A percentile compares a stretch with the other conserved stretches of the same genome.
Evolutionary conservation across 1,140 invertebrate genomes (phyloP).

Genomic region (Temnothorax nylanderi): DNA sequence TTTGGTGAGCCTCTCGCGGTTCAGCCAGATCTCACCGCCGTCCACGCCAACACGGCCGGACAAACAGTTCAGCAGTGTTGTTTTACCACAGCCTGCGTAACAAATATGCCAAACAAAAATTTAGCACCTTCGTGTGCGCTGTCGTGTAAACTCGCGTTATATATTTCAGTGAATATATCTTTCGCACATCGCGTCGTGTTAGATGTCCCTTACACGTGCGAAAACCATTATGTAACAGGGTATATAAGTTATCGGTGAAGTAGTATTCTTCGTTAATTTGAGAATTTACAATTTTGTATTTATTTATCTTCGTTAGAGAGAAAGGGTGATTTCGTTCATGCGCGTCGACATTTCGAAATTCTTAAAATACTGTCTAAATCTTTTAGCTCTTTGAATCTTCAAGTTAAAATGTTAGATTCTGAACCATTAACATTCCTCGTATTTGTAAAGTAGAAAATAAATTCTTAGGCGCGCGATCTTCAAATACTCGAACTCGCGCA

Average conservation of each 20-base stretch:
- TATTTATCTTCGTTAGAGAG: not conserved
- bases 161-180: constrained; percentile 17
- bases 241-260: not conserved
- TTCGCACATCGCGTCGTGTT: not conserved
- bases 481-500: not conserved
- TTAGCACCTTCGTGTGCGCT: constrained; percentile 16
- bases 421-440: too few species aligned
- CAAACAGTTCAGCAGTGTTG: constrained; percentile 92
- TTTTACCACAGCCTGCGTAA: constrained; percentile 90
- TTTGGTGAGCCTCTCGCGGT: constrained; percentile 91
- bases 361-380: not conserved
- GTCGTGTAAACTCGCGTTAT: constrained; percentile 6
- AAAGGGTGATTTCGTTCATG: not conserved
- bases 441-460: not conserved
- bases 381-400: not conserved
- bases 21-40: constrained; percentile 91
- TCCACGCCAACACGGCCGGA: constrained; percentile 90
- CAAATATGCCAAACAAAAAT: constrained; percentile 50
- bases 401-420: not conserved
- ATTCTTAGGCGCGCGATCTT: not conserved
- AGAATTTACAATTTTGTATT: not conserved
- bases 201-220: not conserved
- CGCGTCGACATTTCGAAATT: not conserved
- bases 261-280: not conserved
- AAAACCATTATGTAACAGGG: not conserved